phyloP scores from a whole-genome alignment of 2,888 invertebrate genomes.

The Spisula solida region DNA sequence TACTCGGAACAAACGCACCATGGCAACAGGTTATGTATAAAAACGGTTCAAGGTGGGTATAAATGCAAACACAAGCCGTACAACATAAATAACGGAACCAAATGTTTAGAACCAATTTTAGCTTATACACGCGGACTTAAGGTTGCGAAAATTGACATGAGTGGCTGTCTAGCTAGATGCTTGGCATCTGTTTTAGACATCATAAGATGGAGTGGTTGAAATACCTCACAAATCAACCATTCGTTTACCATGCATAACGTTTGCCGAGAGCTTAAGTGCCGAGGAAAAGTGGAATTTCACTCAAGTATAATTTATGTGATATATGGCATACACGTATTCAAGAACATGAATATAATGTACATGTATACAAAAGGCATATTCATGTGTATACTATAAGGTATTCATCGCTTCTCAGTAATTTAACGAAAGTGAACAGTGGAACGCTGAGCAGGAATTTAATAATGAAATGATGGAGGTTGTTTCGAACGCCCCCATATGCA shows the following conservation, averaged over 20 bases:
- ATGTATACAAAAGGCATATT: no score
- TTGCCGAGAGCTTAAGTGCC: not conserved
- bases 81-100: constrained; percentile 12
- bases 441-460: no score
- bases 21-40: not conserved
- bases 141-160: not conserved
- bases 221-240: constrained; percentile 13
- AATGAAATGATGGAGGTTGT: no score
- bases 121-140: not conserved
- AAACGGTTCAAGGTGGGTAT: constrained; percentile 12
- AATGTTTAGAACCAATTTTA: not conserved
- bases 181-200: constrained; percentile 12
- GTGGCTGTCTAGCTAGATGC: not conserved
- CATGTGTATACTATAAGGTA: no score
- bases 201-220: not conserved
- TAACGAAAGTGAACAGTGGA: no score
- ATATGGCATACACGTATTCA: no score
- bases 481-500: no score
- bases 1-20: no score
- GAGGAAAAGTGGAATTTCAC: not conserved
- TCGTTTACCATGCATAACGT: not conserved
- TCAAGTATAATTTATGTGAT: not conserved
- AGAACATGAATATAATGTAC: no score
- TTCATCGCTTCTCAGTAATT: no score
- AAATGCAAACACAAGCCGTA: constrained; percentile 7